phyloP scores from a whole-genome alignment of 2,797 vertebrate species.

The Pipistrellus pygmaeus region DNA sequence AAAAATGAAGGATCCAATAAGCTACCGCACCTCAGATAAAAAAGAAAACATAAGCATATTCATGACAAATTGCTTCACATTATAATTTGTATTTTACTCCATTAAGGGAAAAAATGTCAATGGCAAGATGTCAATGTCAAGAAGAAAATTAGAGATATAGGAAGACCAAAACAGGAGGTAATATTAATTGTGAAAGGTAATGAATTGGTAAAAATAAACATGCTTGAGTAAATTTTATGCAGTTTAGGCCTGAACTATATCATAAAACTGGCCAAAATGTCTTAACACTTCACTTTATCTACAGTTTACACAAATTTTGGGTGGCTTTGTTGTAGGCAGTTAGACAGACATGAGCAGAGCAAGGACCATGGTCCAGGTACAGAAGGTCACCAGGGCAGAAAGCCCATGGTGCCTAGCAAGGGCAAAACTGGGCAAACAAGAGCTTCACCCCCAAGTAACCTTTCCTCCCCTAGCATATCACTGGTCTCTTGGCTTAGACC shows the following conservation, averaged over 20 bases:
- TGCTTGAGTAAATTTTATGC: not conserved
- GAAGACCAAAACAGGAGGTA: not conserved
- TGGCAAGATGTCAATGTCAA: not conserved
- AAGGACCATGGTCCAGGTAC: no score
- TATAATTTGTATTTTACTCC: not conserved
- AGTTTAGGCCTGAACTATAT: not conserved
- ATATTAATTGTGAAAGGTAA: not conserved
- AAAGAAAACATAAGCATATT: not conserved
- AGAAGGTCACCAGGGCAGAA: no score
- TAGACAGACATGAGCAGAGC: no score
- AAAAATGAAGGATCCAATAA: not conserved
- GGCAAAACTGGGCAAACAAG: not conserved
- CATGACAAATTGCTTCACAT: not conserved
- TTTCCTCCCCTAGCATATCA: no score
- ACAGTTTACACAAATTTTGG: not conserved
- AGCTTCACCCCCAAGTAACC: not conserved
- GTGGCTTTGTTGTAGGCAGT: not conserved
- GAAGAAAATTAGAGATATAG: not conserved
- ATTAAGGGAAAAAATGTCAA: not conserved
- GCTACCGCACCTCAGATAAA: not conserved
- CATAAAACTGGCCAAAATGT: not conserved
- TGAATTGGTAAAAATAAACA: not conserved
- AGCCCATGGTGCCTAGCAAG: not conserved
- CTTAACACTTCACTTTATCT: not conserved
- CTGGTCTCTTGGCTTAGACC: not conserved